Evolutionary conservation across 2,113 vertebrate genomes (phyloP).

Genomic region (Cercocebus atys): DNA sequence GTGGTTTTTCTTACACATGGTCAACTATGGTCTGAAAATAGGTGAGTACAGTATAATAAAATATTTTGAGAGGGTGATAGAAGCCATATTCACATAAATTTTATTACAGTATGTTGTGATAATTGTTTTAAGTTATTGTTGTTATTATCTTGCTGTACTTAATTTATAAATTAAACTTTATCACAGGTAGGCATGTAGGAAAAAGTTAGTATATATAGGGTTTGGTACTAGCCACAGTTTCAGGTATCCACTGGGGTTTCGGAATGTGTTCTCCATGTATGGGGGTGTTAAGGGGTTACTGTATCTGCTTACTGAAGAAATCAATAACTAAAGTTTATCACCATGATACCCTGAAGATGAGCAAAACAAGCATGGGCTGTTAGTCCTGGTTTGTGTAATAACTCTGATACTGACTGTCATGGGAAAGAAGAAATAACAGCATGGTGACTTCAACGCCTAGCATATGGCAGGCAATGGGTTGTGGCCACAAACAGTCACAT

Average conservation of each 20-base stretch:
- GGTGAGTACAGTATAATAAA: neutral
- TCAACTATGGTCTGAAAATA: neutral
- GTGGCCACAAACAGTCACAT: accelerated
- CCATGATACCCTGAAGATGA: neutral
- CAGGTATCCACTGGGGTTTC: neutral
- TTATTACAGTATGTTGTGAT: neutral
- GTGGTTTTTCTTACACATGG: neutral
- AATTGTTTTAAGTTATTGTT: neutral
- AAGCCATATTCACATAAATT: neutral
- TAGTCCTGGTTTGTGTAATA: neutral
- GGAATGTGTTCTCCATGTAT: neutral
- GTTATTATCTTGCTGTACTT: neutral
- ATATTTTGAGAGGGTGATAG: neutral
- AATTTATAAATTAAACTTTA: neutral
- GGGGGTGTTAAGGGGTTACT: neutral
- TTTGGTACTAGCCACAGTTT: neutral
- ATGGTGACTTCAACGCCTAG: neutral
- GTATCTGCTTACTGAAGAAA: neutral
- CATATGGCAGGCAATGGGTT: neutral
- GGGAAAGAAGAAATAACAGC: neutral
- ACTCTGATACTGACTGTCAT: neutral
- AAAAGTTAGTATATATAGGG: neutral
- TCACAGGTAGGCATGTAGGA: neutral
- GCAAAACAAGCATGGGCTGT: neutral
- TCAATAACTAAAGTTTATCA: neutral